Percentiles rank a stretch among this genome's conserved stretches.
These are phyloP conservation scores for Aurelia coerulea DNA, from an alignment of 30 jellyfish, hydroid and myxozoan genomes.

Conservation along the genomic window DNA sequence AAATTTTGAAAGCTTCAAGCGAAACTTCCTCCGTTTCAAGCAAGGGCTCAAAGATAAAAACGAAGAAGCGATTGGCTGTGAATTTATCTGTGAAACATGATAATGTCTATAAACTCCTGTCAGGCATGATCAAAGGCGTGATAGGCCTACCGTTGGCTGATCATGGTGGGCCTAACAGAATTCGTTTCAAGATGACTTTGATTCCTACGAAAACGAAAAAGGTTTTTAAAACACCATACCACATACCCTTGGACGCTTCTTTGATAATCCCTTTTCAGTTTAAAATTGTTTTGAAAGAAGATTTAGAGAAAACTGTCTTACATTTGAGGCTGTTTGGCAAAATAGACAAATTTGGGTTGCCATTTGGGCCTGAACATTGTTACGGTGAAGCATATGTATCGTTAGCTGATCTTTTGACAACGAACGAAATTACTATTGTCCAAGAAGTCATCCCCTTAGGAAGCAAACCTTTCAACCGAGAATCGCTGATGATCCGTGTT, in stretches of 20 bases:
- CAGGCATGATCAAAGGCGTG: conserved; percentile 71
- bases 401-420: conserved; percentile 35
- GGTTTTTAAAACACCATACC: conserved; percentile 25
- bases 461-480: conserved; percentile 47
- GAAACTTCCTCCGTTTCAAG: conserved; percentile 61
- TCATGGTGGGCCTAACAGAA: conserved; percentile 59
- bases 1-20: conserved; percentile 27
- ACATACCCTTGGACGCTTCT: conserved; percentile 56
- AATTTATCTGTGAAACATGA: conserved; percentile 48
- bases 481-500: conserved; percentile 52
- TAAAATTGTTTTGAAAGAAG: conserved; percentile 23
- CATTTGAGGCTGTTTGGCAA: conserved; percentile 55
- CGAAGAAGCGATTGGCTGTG: conserved; percentile 46
- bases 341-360: conserved; percentile 39
- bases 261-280: conserved; percentile 53
- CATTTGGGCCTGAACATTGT: conserved; percentile 63
- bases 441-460: conserved; percentile 67
- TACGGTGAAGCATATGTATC: conserved; percentile 66
- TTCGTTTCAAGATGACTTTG: conserved; percentile 41
- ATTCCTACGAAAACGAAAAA: conserved; percentile 16
- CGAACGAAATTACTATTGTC: conserved; percentile 45
- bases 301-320: conserved; percentile 5
- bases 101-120: not conserved
- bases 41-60: conserved; percentile 21
- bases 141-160: conserved; percentile 55